Base-by-base conservation (phyloP, 2,888 invertebrate species). In the Agrilus biguttatus region DNA sequence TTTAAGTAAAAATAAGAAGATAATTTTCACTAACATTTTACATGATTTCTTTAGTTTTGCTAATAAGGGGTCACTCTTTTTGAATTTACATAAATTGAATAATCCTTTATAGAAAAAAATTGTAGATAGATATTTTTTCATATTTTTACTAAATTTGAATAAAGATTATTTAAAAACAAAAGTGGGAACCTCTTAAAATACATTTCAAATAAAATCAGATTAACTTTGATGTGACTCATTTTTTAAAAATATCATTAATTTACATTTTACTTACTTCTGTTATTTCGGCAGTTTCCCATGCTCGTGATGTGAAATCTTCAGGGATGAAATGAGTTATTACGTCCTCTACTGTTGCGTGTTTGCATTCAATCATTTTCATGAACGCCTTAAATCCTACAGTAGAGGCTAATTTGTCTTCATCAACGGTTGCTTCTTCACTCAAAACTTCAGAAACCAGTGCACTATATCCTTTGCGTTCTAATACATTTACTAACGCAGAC, bases 331-430 rank as follows among this genome's bases (percentile, higher is more conserved):
- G 79, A 3, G 82, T 78, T 51, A 89, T 83, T 17, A 88, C 81
- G 65, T 87, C 86, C 64, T 89, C 88, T 17, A 89, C 83, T 1
- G 84, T 81, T 40, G 80, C 78, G 57, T 86, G 81, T 56, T 81
- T 79, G 45, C 81, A 70, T 59, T 86, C 84, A 8, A 89, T 79
- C 85, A 89, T 86, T 57, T 79, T 79, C 69, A 89, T 80, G 62
- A 89, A 85, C 6, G 89, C 88, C 50, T 82, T 76, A 66, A 89
- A 88, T 10, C 88, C 88, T 40, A 84, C 83, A 41, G 84, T 85
- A 1, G 84, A 80, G 4, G 84, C 86, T 17, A 85, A 72, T 17
- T 79, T 68, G 43, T 79, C 78, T 61, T 87, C 86, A 59, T 85
- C 85, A 41, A 81, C 77, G 1, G 82, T 73, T 0, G 82, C 80